Evolutionary conservation across 2,888 invertebrate species (phyloP), one percentile per base, ranked within the genome.

Genomic region (Campopleginae sp.): DNA sequence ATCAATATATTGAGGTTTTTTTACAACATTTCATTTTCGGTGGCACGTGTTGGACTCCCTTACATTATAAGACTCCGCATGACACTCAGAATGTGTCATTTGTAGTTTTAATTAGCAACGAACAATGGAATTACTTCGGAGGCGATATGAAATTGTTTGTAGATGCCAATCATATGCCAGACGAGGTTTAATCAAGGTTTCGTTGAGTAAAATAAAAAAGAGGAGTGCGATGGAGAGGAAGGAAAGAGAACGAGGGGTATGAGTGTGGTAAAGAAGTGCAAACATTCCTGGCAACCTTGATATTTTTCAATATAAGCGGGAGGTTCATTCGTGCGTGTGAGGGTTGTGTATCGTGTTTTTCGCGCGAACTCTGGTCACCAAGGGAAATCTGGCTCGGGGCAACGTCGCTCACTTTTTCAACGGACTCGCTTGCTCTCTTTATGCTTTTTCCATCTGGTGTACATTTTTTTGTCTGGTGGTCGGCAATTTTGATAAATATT

Each of bases 301-400:
- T 92, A 92, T 92, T 92, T 92, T 93, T 92, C 92, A 92, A 92
- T 92, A 91, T 91, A 90, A 88, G 87, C 88, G 84, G 75, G 83
- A 79, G 85, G 86, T 82, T 85, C 78, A 88, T 77, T 82, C 85
- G 54, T 54, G 66, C 23, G 63, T 72, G 31, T 80, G 61, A 46
- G 61, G 79, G 82, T 61, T 71, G 65, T 19, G 51, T 82, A 79
- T 79, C 79, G 82, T 66, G 76, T 79, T 82, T 75, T 79, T 71
- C 81, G 83, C 80, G 77, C 80, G 70, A 70, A 78, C 83, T 74
- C 87, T 83, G 91, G 90, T 92, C 92, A 92, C 92, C 92, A 88
- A 86, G 92, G 93, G 93, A 93, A 93, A 93, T 93, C 92, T 92
- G 89, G 84, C 85, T 65, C 75, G 48, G 85, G 88, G 84, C 86